Percentiles rank a stretch among this genome's conserved stretches.
Evolutionary conservation across 2,113 vertebrate species (phyloP).

Genomic region (Procapra przewalskii): DNA sequence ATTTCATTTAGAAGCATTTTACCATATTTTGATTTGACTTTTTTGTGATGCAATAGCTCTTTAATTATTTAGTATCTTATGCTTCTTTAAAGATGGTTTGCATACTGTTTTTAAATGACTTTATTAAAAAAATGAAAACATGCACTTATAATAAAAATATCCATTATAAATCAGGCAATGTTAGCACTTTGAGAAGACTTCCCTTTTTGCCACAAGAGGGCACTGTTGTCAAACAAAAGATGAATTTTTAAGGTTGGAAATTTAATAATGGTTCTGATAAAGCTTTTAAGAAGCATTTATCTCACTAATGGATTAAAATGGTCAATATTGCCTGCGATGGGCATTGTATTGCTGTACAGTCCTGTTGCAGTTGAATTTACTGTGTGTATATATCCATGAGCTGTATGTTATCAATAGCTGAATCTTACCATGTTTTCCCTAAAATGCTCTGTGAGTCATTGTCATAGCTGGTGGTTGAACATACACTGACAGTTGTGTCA

Average conservation of each 20-base stretch:
- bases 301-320: not conserved
- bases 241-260: not conserved
- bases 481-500: not conserved
- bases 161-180: not conserved
- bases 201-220: constrained; percentile 69
- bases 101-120: not conserved
- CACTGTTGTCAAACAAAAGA: constrained; percentile 68
- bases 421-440: not conserved
- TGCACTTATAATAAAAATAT: not conserved
- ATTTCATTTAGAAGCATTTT: not conserved
- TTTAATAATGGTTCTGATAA: constrained; percentile 19
- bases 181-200: not conserved
- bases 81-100: not conserved
- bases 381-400: not conserved
- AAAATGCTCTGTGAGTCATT: not conserved
- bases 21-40: not conserved
- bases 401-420: not conserved
- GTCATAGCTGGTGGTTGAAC: not conserved
- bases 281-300: constrained; percentile 52
- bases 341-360: not conserved
- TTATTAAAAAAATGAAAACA: not conserved
- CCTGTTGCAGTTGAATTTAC: not conserved
- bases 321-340: not conserved
- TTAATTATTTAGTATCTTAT: not conserved
- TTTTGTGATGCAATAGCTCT: not conserved